Percentiles rank a stretch among this genome's conserved stretches.
phyloP scores from a whole-genome alignment of 2,113 vertebrate species.

The Bufo gargarizans region DNA sequence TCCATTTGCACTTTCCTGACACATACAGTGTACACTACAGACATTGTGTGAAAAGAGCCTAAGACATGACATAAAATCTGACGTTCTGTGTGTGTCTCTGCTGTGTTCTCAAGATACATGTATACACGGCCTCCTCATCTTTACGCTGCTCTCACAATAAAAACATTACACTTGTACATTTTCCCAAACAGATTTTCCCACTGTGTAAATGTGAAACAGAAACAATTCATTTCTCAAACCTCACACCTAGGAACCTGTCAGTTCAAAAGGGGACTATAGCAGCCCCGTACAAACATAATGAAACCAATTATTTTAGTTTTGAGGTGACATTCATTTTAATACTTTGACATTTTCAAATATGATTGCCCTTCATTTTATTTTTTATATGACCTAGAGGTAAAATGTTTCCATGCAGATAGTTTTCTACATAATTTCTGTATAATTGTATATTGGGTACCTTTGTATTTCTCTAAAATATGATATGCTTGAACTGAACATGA shows the following conservation, averaged over 20 bases:
- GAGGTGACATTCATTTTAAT: background rate
- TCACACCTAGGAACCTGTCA: conserved; percentile 18
- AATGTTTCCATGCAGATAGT: too few species aligned
- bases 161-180: conserved; percentile 32
- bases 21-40: too few species aligned
- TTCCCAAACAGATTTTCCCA: background rate
- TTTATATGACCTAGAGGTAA: background rate
- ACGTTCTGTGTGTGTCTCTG: background rate
- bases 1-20: too few species aligned
- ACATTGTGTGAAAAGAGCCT: too few species aligned
- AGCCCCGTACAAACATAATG: conserved; percentile 18
- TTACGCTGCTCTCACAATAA: conserved; percentile 14
- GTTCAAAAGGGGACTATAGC: conserved; percentile 18
- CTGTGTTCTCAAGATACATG: background rate
- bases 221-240: conserved; percentile 44
- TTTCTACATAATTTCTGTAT: too few species aligned
- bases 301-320: background rate
- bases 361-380: background rate
- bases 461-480: too few species aligned
- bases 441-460: too few species aligned
- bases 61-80: background rate
- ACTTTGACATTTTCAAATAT: background rate
- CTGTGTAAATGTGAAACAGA: conserved; percentile 53
- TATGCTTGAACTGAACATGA: too few species aligned
- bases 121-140: background rate